Base-by-base conservation (phyloP, 2,113 vertebrate species). In the Alosa alosa region DNA sequence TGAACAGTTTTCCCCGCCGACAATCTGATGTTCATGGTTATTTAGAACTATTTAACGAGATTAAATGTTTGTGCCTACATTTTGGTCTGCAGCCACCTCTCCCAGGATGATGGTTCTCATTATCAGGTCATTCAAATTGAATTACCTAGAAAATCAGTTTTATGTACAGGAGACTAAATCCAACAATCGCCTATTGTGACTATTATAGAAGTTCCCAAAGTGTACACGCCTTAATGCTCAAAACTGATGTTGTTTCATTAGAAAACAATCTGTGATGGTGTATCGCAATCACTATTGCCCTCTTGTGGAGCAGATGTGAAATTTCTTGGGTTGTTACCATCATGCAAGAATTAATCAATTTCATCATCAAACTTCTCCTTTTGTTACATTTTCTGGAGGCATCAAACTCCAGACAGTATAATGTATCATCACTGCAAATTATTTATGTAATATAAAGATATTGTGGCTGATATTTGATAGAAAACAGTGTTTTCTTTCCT, bases 41-140 rank as follows among this genome's bases (percentile, higher is more conserved):
- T 78, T 78, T 39, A 15, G 72, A 78, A 15, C 31, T 5, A 41
- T 78, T 41, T 78, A 15, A 39, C 11, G 72, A 39, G 72, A 78
- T 78, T 78, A 78, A 78, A 39, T 39, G 36, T 78, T 78, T 78
- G 15, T 41, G 25, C 31, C 72, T 39, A 78, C 72, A 39, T 39
- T 78, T 78, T 78, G 72, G 72, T 13, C 64, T 10, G 64, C 25
- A 72, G 31, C 64, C 64, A 72, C 15, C 36, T 78, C 25, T 78
- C 36, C 15, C 72, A 78, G 31, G 1, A 31, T 13, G 25, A 78
- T 78, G 72, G 25, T 39, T 78, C 72, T 6, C 39, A 39, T 78
- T 78, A 78, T 78, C 72, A 78, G 72, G 72, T 41, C 72, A 78
- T 78, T 78, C 72, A 78, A 31, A 39, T 39, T 36, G 72, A 78